Evolutionary conservation across 1,140 invertebrate species (phyloP).

Genomic region (Drosophila parabipectinata): DNA sequence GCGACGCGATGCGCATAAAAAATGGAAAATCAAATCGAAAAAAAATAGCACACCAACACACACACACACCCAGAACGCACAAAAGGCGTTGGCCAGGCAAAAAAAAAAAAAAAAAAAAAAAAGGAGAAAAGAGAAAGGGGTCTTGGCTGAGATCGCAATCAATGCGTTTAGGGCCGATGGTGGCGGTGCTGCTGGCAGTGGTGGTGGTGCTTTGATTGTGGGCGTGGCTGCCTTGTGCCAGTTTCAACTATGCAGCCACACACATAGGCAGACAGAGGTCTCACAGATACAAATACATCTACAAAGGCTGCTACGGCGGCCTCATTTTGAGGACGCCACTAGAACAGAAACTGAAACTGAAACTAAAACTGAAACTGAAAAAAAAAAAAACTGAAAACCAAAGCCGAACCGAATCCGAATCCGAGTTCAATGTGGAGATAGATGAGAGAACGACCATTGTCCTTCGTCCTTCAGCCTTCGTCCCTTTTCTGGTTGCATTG

Average conservation of each 20-base stretch:
- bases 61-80: conserved; percentile 34
- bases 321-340: conserved; percentile 57
- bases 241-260: conserved; percentile 55
- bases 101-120: not conserved
- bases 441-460: conserved; percentile 13
- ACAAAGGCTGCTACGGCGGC: conserved; percentile 36
- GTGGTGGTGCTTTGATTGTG: conserved; percentile 30
- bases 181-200: conserved; percentile 1
- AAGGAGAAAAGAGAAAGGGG: conserved; percentile 12
- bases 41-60: conserved; percentile 16
- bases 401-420: conserved; percentile 17
- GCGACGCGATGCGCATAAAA: conserved; percentile 66
- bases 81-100: conserved; percentile 48
- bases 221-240: conserved; percentile 74
- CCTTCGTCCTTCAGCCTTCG: conserved; percentile 19
- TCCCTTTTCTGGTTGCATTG: conserved; percentile 11
- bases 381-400: not conserved
- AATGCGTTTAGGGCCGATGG: conserved; percentile 29
- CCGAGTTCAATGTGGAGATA: conserved; percentile 5
- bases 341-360: conserved; percentile 37
- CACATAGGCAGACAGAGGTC: not conserved
- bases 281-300: conserved; percentile 27
- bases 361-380: not conserved
- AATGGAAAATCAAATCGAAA: conserved; percentile 69
- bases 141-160: conserved; percentile 45